Evolutionary conservation across 2,888 invertebrate genomes (phyloP).

Genomic region (Lepetodrilus schrolli): DNA sequence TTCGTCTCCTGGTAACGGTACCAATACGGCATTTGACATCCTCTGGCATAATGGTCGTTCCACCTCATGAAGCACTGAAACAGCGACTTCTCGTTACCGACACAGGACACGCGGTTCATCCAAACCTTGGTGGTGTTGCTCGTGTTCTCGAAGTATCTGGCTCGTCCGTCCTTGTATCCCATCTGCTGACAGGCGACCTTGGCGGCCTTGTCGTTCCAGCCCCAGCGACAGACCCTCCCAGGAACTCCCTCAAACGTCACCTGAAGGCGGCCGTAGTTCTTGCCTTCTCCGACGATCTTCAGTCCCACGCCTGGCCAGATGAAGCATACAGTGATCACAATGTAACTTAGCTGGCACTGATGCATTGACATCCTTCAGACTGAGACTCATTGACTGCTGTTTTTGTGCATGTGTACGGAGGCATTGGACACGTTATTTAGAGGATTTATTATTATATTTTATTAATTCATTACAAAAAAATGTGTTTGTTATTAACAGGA

Average conservation of each 20-base stretch:
- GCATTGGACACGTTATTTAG: no score
- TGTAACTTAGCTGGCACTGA: no score
- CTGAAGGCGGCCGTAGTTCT: conserved; percentile 46
- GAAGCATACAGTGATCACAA: no score
- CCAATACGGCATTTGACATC: no score
- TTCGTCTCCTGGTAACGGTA: not conserved
- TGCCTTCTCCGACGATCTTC: conserved; percentile 41
- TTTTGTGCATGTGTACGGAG: no score
- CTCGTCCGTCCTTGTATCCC: conserved; percentile 50
- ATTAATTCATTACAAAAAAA: no score
- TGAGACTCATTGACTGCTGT: no score
- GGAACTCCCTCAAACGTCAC: conserved; percentile 54
- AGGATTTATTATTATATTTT: no score
- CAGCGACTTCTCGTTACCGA: not conserved
- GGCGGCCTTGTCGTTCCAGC: conserved; percentile 51
- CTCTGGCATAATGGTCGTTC: no score
- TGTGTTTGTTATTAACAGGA: no score
- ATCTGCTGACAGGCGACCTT: conserved; percentile 54
- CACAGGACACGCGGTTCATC: not conserved
- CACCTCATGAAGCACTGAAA: not conserved
- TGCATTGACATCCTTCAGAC: no score
- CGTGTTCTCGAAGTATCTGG: conserved; percentile 28
- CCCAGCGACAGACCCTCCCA: conserved; percentile 54
- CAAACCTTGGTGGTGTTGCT: conserved; percentile 87
- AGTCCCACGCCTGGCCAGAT: conserved; percentile 55